Base-by-base conservation (phyloP, 1,140 invertebrate species). In the Rhagoletis zephyria region DNA sequence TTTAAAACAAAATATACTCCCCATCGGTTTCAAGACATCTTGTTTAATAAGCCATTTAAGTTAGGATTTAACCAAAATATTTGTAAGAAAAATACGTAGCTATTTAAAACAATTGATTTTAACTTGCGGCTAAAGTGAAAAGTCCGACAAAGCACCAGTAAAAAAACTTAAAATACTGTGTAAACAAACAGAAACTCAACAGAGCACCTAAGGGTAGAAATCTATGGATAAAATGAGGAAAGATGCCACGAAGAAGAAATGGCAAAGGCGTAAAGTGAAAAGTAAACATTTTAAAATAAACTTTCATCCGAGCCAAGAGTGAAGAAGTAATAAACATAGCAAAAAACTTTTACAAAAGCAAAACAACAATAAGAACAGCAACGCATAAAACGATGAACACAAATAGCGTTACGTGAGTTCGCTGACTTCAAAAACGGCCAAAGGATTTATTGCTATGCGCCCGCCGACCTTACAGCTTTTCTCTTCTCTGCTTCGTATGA, bases 201-300 rank as follows among this genome's bases (percentile, higher is more conserved):
- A 7, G 16, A 48, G 67, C 10, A 74, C 4, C 61, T 63, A 14
- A 63, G 16, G 45, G 6, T 10, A 42, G 10, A 40, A 67, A 67
- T 67, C 3, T 16, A 48, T 1, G 12, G 42, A 16, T 45, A 12
- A 48, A 45, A 74, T 74, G 42, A 30, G 42, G 42, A 12, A 16
- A 74, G 67, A 74, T 45, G 67, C 67, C 16, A 40, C 42, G 42
- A 14, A 45, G 40, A 74, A 42, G 67, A 45, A 7, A 40, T 30
- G 42, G 65, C 30, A 40, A 40, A 42, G 12, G 30, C 7, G 12
- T 16, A 42, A 48, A n/a, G 12, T 74, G 5, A 42, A 42, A 42
- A 74, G 67, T 74, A 74, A 74, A 74, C 67, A 74, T 16, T 45
- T 74, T 12, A 74, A 74, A 74, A 74, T 74, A 45, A 48, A 74